phyloP scores from a whole-genome alignment of 2,888 invertebrate species.

The Xylophagus ater region DNA sequence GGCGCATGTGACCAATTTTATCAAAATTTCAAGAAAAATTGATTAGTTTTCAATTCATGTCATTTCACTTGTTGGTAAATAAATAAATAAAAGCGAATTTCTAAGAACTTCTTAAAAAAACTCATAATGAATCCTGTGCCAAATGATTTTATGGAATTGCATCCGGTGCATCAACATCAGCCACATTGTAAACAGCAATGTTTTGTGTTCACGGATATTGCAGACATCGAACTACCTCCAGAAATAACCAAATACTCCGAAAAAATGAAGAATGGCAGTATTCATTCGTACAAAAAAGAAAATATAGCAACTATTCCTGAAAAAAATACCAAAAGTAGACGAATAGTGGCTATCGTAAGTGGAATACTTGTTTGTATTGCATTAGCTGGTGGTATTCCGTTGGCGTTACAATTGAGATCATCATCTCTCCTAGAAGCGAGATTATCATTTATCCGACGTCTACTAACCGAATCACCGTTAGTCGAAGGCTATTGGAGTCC shows the following conservation, averaged over 20 bases:
- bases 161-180: constrained; percentile 31
- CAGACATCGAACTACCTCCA: constrained; percentile 38
- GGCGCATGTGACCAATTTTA: too few relatives aligned
- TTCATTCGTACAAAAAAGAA: constrained; percentile 34
- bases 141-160: constrained; percentile 38
- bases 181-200: constrained; percentile 39
- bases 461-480: constrained; percentile 45
- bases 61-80: constrained; percentile 12
- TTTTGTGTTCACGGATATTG: constrained; percentile 39
- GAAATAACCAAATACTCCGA: constrained; percentile 38
- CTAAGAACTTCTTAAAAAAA: background rate
- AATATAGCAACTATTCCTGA: constrained; percentile 10
- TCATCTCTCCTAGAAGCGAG: constrained; percentile 47
- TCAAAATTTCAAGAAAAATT: too few relatives aligned
- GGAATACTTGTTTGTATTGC: constrained; percentile 33
- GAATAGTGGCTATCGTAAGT: constrained; percentile 29
- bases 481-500: constrained; percentile 44
- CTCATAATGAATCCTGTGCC: constrained; percentile 35
- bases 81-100: background rate
- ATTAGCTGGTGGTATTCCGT: constrained; percentile 41
- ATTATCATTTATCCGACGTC: constrained; percentile 43
- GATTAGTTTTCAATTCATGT: constrained; percentile 1
- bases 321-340: constrained; percentile 18
- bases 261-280: constrained; percentile 34
- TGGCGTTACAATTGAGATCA: constrained; percentile 45